phyloP scores from a whole-genome alignment of 2,888 invertebrate species.

The Thera obeliscata region DNA sequence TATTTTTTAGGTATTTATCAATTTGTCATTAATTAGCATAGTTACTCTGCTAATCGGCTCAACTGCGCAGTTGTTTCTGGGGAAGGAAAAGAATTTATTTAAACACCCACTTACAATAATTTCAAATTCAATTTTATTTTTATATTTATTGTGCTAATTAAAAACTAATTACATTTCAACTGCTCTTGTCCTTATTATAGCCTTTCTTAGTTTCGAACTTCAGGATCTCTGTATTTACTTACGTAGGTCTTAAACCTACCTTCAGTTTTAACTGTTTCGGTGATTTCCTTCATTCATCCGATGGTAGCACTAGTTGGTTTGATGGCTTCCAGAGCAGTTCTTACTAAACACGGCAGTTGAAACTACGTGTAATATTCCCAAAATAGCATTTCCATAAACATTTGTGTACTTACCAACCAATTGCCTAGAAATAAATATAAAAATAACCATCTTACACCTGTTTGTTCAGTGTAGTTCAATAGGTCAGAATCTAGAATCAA shows the following conservation, averaged over 20 bases:
- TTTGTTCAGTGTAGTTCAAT: too few relatives aligned
- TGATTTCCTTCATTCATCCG: neutral
- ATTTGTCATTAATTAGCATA: conserved; percentile 55
- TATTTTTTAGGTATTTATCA: conserved; percentile 50
- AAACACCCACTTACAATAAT: conserved; percentile 31
- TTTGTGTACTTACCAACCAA: neutral
- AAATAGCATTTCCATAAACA: conserved; percentile 10
- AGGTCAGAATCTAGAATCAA: neutral
- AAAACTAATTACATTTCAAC: too few relatives aligned
- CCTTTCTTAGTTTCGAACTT: too few relatives aligned
- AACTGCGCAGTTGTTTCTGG: conserved; percentile 52
- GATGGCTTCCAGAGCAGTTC: conserved; percentile 10
- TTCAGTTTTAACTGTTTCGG: too few relatives aligned
- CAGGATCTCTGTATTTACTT: neutral
- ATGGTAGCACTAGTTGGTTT: neutral
- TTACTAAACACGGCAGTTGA: neutral
- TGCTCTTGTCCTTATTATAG: too few relatives aligned
- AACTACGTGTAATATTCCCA: conserved; percentile 8
- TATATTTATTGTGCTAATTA: neutral
- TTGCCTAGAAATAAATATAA: neutral
- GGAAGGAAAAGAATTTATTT: conserved; percentile 50
- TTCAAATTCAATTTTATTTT: neutral
- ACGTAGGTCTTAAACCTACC: too few relatives aligned
- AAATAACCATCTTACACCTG: neutral
- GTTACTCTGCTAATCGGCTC: conserved; percentile 43